phyloP scores from a whole-genome alignment of 2,113 vertebrate species.

The Harpagus bidentatus region DNA sequence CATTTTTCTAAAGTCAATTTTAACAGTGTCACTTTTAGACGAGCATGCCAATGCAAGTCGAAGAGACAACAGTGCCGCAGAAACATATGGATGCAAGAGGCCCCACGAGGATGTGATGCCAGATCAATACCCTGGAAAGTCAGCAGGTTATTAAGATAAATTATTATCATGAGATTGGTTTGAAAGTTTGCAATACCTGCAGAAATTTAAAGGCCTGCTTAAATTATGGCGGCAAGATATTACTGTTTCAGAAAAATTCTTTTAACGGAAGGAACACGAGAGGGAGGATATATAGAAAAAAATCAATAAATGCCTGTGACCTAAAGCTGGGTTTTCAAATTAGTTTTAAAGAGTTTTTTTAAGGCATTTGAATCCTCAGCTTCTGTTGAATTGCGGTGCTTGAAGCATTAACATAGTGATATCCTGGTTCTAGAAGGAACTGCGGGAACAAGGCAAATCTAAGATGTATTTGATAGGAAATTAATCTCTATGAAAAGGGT shows the following conservation, averaged over 20 bases:
- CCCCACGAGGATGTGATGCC: fast-evolving
- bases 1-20: neutral
- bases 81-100: neutral
- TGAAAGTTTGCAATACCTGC: neutral
- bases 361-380: neutral
- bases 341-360: neutral
- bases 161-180: neutral
- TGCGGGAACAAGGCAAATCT: neutral
- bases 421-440: neutral
- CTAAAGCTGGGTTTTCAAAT: neutral
- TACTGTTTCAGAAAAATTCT: neutral
- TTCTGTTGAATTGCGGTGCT: neutral
- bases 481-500: neutral
- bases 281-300: neutral
- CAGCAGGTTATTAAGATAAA: slow-evolving; percentile 12
- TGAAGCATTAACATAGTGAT: neutral
- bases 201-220: neutral
- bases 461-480: neutral
- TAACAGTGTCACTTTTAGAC: neutral
- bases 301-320: neutral
- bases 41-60: neutral
- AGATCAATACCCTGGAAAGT: neutral
- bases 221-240: neutral
- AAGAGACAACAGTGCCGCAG: neutral
- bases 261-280: neutral